These are phyloP conservation scores for Hylaea fasciaria DNA, from an alignment of 2,888 invertebrate genomes.

Conservation along the genomic window DNA sequence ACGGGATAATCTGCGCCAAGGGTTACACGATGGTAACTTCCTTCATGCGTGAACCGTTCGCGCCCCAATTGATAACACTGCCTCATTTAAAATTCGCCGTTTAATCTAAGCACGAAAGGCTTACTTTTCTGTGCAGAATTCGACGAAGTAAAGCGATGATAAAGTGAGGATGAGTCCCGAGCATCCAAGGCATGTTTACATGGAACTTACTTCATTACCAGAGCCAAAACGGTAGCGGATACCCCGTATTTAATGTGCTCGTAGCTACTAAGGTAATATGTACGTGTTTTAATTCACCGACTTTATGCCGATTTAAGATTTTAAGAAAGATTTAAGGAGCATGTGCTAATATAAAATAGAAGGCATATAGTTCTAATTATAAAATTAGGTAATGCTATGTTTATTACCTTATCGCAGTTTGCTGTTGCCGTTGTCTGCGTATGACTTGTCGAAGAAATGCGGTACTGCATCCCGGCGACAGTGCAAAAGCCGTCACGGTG, in stretches of 20 bases:
- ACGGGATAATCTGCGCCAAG: slow-evolving; percentile 69
- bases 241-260: slow-evolving; percentile 64
- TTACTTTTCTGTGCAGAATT: slow-evolving; percentile 58
- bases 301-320: slow-evolving; percentile 50
- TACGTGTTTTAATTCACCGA: slow-evolving; percentile 60
- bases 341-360: slow-evolving; percentile 18
- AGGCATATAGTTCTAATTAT: not conserved
- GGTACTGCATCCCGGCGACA: slow-evolving; percentile 93
- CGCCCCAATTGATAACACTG: slow-evolving; percentile 55
- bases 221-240: slow-evolving; percentile 65
- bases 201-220: slow-evolving; percentile 81
- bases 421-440: slow-evolving; percentile 94
- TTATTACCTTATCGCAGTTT: slow-evolving; percentile 87
- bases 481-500: slow-evolving; percentile 94
- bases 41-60: slow-evolving; percentile 67
- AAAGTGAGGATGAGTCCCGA: slow-evolving; percentile 62
- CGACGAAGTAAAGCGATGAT: slow-evolving; percentile 61
- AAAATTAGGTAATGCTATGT: slow-evolving; percentile 30
- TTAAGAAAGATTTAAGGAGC: slow-evolving; percentile 26
- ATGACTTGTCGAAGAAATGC: slow-evolving; percentile 94
- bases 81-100: slow-evolving; percentile 49
- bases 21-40: slow-evolving; percentile 62
- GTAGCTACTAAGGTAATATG: slow-evolving; percentile 49
- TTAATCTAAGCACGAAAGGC: slow-evolving; percentile 56
- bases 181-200: slow-evolving; percentile 74